A percentile compares a stretch with the other conserved stretches of the same genome.
phyloP scores from a whole-genome alignment of 2,888 invertebrate genomes.

The Lasioglossum leucozonium region DNA sequence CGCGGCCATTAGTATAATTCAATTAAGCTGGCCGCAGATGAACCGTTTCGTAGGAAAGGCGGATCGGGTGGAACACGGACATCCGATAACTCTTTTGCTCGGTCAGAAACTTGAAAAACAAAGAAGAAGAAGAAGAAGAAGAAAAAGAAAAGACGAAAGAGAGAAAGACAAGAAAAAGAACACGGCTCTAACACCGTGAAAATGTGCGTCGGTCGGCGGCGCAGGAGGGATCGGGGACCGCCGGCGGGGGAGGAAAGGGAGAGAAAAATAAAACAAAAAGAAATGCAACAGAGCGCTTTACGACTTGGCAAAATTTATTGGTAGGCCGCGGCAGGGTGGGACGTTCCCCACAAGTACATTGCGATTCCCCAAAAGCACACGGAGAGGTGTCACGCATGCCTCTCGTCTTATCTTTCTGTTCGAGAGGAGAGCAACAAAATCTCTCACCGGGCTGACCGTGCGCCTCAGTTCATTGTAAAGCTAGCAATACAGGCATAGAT shows the following conservation, averaged over 20 bases:
- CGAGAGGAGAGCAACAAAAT: slow-evolving; percentile 61
- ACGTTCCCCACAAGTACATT: slow-evolving; percentile 80
- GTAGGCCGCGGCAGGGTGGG: slow-evolving; percentile 77
- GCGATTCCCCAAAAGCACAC: slow-evolving; percentile 78
- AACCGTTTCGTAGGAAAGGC: slow-evolving; percentile 22
- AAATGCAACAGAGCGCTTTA: slow-evolving; percentile 69
- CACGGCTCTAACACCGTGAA: background rate
- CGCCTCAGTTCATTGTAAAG: slow-evolving; percentile 71
- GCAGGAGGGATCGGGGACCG: too few species aligned
- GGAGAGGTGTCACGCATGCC: slow-evolving; percentile 70
- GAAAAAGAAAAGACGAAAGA: background rate
- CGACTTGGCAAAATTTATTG: slow-evolving; percentile 82
- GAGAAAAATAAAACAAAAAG: background rate
- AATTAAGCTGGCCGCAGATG: slow-evolving; percentile 59
- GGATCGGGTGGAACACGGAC: slow-evolving; percentile 52
- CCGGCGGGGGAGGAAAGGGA: background rate
- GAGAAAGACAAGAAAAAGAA: too few species aligned
- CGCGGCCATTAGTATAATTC: slow-evolving; percentile 59
- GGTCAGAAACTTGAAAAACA: slow-evolving; percentile 16
- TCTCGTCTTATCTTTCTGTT: slow-evolving; percentile 70
- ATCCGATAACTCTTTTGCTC: slow-evolving; percentile 55
- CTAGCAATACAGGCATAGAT: slow-evolving; percentile 74
- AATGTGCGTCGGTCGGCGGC: slow-evolving; percentile 5
- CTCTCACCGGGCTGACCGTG: slow-evolving; percentile 68
- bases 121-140: too few species aligned